Evolutionary conservation across 2,888 invertebrate genomes (phyloP), one percentile per base, ranked within the genome.

Genomic region (Acrobasis consociella): DNA sequence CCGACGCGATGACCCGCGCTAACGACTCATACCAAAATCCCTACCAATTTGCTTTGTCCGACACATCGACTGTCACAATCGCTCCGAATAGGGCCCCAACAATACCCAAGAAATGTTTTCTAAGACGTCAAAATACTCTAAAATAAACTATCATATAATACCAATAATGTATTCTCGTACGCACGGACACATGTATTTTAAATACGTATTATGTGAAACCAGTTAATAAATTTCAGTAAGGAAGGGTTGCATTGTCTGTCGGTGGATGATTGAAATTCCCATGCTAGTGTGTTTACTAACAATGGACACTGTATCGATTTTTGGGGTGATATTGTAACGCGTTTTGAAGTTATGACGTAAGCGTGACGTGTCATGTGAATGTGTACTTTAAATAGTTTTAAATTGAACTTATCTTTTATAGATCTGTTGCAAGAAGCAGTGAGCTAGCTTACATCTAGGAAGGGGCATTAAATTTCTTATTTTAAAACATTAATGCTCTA

Each of bases 121-220:
- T 77, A 75, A 82, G 76, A 76, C 77, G 71, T 74, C 72, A 78
- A 72, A 78, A 79, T 72, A 84, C 85, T 72, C 82, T 81, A 88
- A 91, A 91, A 89, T 91, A 91, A 91, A 91, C 91, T 91, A 90
- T 91, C 91, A 89, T 91, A 90, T 87, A 91, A 91, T 91, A 91
- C 91, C 91, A 91, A 91, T 91, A 91, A 89, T 91, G 87, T 82
- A 88, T 89, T 85, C 85, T 82, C 74, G 78, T 75, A 82, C 76
- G 79, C 75, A 82, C 86, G 83, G 86, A 91, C 91, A 91, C 88
- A 91, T 91, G 91, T 92, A 90, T 91, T 91, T 91, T 90, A 91
- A 91, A 91, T 86, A 87, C 84, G 83, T 87, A 91, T 91, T 92
- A 90, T 92, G 82, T 68, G 80, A 78, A 91, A 92, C 92, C 88